Conservation (phyloP, 1,140 invertebrate species). For the Heliothis virescens region DNA sequence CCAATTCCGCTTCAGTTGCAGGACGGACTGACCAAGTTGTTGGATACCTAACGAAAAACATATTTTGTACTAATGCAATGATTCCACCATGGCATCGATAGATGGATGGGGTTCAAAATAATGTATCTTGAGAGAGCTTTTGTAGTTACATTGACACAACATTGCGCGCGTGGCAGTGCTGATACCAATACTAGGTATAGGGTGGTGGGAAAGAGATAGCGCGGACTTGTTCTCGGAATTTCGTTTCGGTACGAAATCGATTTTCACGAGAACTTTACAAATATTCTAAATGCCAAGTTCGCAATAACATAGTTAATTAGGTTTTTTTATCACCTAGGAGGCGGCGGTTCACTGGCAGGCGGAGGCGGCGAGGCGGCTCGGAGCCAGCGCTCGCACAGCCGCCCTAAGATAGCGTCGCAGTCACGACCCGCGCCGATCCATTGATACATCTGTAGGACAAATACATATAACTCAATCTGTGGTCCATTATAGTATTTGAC, state of each 20-base stretch:
- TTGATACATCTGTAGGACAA: constrained; percentile 90
- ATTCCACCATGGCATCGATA: too few relatives aligned
- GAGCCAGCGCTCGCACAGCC: constrained; percentile 92
- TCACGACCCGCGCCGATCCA: constrained; percentile 98
- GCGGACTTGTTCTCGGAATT: too few relatives aligned
- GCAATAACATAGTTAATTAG: neutral
- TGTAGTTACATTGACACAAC: too few relatives aligned
- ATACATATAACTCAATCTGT: neutral
- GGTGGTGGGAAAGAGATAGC: too few relatives aligned
- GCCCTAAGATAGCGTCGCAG: constrained; percentile 92
- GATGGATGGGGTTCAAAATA: too few relatives aligned
- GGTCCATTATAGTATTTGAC: too few relatives aligned
- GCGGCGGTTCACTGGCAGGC: constrained; percentile 61
- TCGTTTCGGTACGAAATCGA: too few relatives aligned
- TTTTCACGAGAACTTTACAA: too few relatives aligned
- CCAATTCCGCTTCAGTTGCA: constrained; percentile 92
- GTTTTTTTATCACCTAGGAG: constrained; percentile 63
- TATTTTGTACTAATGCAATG: too few relatives aligned
- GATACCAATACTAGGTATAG: neutral
- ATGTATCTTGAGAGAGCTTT: too few relatives aligned
- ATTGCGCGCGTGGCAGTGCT: too few relatives aligned
- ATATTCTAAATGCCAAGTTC: too few relatives aligned
- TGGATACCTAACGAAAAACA: constrained; percentile 64
- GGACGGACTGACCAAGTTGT: constrained; percentile 92
- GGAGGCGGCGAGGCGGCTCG: constrained; percentile 66